Evolutionary conservation across 2,888 invertebrate genomes (phyloP).

Genomic region (Clusia tigrina): DNA sequence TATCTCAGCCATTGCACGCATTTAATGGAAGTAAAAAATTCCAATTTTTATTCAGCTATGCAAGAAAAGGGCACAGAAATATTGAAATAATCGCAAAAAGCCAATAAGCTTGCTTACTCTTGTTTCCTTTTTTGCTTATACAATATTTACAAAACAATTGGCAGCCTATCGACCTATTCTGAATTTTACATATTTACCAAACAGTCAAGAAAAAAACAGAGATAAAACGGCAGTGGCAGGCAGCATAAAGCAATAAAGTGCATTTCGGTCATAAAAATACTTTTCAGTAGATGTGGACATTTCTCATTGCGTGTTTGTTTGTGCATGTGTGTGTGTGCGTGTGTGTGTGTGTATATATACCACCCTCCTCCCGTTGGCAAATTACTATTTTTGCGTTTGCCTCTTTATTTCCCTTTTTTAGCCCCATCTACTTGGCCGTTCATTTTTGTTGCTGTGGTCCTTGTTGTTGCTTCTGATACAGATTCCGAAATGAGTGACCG

Average conservation of each 20-base stretch:
- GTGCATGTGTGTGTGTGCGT: background rate
- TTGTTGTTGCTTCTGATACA: constrained; percentile 49
- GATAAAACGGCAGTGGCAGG: constrained; percentile 7
- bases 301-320: background rate
- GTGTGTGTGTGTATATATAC: background rate
- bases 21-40: too few species aligned
- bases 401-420: background rate
- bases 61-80: too few species aligned
- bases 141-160: too few species aligned
- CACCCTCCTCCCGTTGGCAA: constrained; percentile 34
- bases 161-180: constrained; percentile 23
- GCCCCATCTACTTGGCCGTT: background rate
- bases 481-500: constrained; percentile 53
- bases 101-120: too few species aligned
- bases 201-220: background rate
- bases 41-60: too few species aligned
- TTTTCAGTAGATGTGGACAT: background rate
- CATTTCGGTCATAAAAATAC: constrained; percentile 57
- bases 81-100: too few species aligned
- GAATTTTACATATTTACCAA: constrained; percentile 12
- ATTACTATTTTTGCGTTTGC: constrained; percentile 54
- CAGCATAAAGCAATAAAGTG: constrained; percentile 51
- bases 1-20: too few species aligned
- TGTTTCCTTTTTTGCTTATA: too few species aligned
- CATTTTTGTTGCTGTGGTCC: background rate